These are phyloP conservation scores for Eristalinus aeneus DNA, from an alignment of 2,888 invertebrate genomes.

Conservation along the genomic window DNA sequence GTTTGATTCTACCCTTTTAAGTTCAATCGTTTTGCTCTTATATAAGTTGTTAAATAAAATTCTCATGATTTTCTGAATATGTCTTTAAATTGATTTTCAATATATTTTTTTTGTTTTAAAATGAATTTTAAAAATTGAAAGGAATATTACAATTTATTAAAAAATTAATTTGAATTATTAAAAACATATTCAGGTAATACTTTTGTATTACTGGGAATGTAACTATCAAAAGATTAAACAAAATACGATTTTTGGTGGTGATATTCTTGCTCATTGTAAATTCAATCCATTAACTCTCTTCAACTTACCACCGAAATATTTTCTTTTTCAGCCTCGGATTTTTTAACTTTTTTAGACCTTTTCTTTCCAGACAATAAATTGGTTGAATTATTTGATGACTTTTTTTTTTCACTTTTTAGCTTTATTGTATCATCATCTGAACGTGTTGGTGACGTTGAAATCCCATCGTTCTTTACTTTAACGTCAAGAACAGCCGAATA, in stretches of 20 bases:
- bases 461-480: slow-evolving; percentile 1
- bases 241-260: not conserved
- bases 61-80: slow-evolving; percentile 30
- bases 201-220: not conserved
- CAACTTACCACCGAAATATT: slow-evolving; percentile 85
- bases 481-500: not conserved
- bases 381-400: slow-evolving; percentile 11
- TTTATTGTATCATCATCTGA: slow-evolving; percentile 43
- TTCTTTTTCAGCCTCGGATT: slow-evolving; percentile 84
- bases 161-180: too few relatives aligned
- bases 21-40: slow-evolving; percentile 16
- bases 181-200: too few relatives aligned
- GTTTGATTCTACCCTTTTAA: not conserved
- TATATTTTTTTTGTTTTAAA: not conserved
- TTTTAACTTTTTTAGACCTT: slow-evolving; percentile 85
- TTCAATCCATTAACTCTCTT: not conserved
- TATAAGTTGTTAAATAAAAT: slow-evolving; percentile 23
- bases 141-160: too few relatives aligned
- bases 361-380: slow-evolving; percentile 79
- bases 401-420: slow-evolving; percentile 44
- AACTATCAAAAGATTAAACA: not conserved
- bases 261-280: not conserved
- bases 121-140: too few relatives aligned
- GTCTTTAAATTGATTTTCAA: slow-evolving; percentile 7
- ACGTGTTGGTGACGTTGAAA: slow-evolving; percentile 2